Base-by-base conservation (phyloP, 2,113 vertebrate species). In the Alethe castanea region DNA sequence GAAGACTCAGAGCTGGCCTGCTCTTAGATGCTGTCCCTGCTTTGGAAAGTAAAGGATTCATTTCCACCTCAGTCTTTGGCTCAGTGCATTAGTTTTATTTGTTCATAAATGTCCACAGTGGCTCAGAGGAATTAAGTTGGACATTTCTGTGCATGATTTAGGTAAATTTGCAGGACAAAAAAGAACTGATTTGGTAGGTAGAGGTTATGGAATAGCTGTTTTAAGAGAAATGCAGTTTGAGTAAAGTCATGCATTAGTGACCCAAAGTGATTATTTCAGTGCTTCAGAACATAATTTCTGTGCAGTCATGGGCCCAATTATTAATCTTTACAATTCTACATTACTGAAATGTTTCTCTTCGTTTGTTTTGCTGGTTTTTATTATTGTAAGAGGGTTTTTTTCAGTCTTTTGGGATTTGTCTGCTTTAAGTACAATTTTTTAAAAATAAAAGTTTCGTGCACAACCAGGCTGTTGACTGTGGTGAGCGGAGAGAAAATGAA, bases 401-500 rank as follows among this genome's bases (percentile, higher is more conserved):
- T 36, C 24, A 60, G 19, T 11, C 9, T 29, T 86, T 83, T 11
- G 4, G 26, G 3, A 9, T 52, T 94, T 87, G 4, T 50, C 11
- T 77, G 12, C 40, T 86, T 88, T 81, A 60, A 79, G 38, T 45
- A 5, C 5, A 13, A 2, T 29, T 60, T 57, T 12, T 6, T 4
- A 19, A 9, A 18, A 48, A 36, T 7, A 29, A 22, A 84, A 13
- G 8, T 31, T 35, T 35, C 5, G 1, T 4, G 0, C 15, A 6
- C 14, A 56, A 14, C 67, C 54, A 65, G 67, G 8, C n/a, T 22
- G 18, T 53, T 72, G 18, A 3, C 40, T 17, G 24, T 31, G 47
- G 22, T 29, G 23, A 81, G 38, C 7, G 1, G 67, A 23, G 38
- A 70, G 79, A 95, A 97, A 96, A 90, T 93, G 96, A 96, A 97